Evolutionary conservation across 2,888 invertebrate genomes (phyloP), one percentile per base, ranked within the genome.

Genomic region (Eilema caniola): DNA sequence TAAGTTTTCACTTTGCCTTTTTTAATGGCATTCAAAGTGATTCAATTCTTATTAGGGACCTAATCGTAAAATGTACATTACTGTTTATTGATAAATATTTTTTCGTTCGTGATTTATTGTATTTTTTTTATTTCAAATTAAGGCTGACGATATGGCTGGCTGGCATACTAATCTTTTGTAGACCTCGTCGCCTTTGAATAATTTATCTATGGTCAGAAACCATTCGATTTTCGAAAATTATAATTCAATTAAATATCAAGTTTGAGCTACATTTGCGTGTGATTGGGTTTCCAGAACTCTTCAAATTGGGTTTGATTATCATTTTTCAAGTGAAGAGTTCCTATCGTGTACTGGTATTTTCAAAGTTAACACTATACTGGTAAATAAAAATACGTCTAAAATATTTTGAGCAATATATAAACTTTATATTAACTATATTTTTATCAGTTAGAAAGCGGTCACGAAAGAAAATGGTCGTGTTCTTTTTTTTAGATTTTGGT

Each of bases 401-500:
- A 31, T 56, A 56, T 57, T 33, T 76, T 75, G 77, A 81, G 75
- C 71, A 70, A 65, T 60, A 60, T 57, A 62, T 37, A 33, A 24
- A 62, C 20, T 68, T 62, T 8, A 62, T 25, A 53, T 28, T n/a
- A 65, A 31, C 41, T 41, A 41, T 62, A 20, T 65, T 65, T 62
- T 62, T 56, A 12, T 65, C 16, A 23, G 41, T 37, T 25, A 16
- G 14, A 53, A 28, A 23, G 28, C 53, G 59, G 25, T 25, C 25
- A 28, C 25, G 25, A 57, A 25, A 63, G 57, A 68, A 62, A 70
- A 76, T 70, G 37, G 67, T 71, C 25, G 33, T 66, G 72, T 74
- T 70, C 37, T 68, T 72, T 67, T 63, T 68, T 72, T 67, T 63
- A 60, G 56, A 64, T 76, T 82, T 82, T 83, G 81, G 81, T 81